These are phyloP conservation scores for Falcunculus frontatus DNA, from an alignment of 2,113 vertebrate genomes.

Conservation along the genomic window DNA sequence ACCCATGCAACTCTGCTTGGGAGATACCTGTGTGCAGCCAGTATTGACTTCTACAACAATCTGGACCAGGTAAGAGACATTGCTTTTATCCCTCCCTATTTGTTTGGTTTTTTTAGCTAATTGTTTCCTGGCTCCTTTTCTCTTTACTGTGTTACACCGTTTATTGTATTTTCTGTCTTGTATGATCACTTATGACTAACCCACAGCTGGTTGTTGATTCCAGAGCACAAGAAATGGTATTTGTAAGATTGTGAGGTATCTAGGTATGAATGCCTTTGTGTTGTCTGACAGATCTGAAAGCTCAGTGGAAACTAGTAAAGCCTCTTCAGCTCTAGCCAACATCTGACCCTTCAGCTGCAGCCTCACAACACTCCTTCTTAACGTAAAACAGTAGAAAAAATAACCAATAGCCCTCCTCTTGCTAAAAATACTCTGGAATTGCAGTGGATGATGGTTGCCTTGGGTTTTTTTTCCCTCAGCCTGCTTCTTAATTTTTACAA, in stretches of 20 bases:
- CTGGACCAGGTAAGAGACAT: constrained; percentile 81
- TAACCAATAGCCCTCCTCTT: not conserved
- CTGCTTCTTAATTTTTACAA: not conserved
- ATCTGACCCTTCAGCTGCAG: not conserved
- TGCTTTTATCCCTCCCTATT: not conserved
- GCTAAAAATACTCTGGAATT: not conserved
- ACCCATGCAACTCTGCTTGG: constrained; percentile 95
- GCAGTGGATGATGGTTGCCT: not conserved
- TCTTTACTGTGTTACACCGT: not conserved
- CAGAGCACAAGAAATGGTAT: not conserved
- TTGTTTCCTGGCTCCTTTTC: not conserved
- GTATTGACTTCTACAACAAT: constrained; percentile 93
- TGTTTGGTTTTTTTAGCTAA: not conserved
- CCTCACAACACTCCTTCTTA: not conserved
- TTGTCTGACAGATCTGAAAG: not conserved
- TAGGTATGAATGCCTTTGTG: not conserved
- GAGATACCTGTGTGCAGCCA: constrained; percentile 92
- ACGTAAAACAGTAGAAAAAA: not conserved
- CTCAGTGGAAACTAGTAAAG: not conserved
- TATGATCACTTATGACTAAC: not conserved
- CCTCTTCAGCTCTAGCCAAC: not conserved
- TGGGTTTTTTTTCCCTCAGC: not conserved
- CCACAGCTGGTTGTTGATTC: not conserved
- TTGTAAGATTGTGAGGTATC: not conserved
- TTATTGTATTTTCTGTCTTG: not conserved